Conservation (phyloP, 2,113 vertebrate genomes). For the Sarotherodon lohbergeri region DNA sequence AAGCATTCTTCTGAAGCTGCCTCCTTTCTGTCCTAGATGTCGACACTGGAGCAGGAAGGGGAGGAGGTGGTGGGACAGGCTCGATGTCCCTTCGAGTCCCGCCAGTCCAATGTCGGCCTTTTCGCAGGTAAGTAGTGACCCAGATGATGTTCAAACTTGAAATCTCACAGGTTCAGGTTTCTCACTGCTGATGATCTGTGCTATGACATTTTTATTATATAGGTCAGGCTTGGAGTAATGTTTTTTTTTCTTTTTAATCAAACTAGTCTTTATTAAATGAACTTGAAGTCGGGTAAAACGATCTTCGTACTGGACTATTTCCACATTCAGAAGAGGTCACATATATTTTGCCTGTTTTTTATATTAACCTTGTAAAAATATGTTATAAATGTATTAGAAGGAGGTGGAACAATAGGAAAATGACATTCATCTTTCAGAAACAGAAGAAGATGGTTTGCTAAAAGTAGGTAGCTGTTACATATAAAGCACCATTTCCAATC, state of each 20-base stretch:
- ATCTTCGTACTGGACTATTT: neutral
- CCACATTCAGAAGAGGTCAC: neutral
- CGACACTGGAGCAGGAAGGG: conserved; percentile 82
- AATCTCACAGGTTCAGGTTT: neutral
- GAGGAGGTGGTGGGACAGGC: conserved; percentile 89
- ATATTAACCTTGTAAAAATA: accelerated
- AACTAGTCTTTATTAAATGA: neutral
- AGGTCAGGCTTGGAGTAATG: neutral
- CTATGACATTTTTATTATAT: neutral
- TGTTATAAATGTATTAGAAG: accelerated
- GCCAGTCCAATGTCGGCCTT: conserved; percentile 85
- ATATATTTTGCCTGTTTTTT: neutral
- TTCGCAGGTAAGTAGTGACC: conserved; percentile 80
- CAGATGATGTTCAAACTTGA: neutral
- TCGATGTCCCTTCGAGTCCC: conserved; percentile 88
- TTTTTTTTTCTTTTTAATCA: neutral
- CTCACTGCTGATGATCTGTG: neutral
- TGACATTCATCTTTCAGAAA: neutral
- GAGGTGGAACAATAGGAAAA: neutral
- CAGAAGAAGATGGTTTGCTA: neutral
- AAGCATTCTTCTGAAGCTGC: neutral
- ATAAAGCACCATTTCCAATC: neutral
- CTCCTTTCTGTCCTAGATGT: conserved; percentile 64
- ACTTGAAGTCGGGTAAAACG: neutral
- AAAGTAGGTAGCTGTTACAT: neutral